These are phyloP conservation scores for Drosophila triauraria DNA, from an alignment of 1,140 invertebrate species.

Conservation along the genomic window DNA sequence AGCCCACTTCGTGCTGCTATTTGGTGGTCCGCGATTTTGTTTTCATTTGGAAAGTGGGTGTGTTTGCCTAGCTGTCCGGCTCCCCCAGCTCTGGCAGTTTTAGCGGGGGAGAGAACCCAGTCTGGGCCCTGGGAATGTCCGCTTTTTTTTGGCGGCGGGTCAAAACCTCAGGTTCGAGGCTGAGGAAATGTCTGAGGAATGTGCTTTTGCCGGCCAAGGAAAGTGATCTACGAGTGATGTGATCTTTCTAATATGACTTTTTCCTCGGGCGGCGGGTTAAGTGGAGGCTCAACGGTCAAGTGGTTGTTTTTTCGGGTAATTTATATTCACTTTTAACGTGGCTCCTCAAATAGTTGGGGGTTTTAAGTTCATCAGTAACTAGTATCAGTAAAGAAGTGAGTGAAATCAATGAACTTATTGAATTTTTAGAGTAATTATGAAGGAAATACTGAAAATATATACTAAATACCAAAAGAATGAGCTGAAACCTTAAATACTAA, in stretches of 20 bases:
- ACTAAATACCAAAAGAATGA: no score
- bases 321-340: constrained; percentile 1
- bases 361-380: neutral
- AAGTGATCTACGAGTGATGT: constrained; percentile 21
- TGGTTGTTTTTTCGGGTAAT: constrained; percentile 1
- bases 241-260: constrained; percentile 11
- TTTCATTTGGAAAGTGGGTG: constrained; percentile 77
- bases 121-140: constrained; percentile 14
- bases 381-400: neutral
- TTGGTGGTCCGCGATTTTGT: constrained; percentile 75
- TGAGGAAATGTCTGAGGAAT: constrained; percentile 8
- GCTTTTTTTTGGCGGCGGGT: neutral
- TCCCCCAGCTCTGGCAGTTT: neutral
- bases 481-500: no score
- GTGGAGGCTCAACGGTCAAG: constrained; percentile 4
- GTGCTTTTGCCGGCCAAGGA: constrained; percentile 1
- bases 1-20: constrained; percentile 69
- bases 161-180: constrained; percentile 6
- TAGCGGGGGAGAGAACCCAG: neutral
- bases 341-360: neutral
- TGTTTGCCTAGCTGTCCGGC: constrained; percentile 42
- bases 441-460: no score
- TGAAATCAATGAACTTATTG: neutral
- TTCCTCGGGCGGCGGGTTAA: neutral
- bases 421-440: neutral